Conservation (phyloP, 2,113 vertebrate species). For the Chunga burmeisteri region DNA sequence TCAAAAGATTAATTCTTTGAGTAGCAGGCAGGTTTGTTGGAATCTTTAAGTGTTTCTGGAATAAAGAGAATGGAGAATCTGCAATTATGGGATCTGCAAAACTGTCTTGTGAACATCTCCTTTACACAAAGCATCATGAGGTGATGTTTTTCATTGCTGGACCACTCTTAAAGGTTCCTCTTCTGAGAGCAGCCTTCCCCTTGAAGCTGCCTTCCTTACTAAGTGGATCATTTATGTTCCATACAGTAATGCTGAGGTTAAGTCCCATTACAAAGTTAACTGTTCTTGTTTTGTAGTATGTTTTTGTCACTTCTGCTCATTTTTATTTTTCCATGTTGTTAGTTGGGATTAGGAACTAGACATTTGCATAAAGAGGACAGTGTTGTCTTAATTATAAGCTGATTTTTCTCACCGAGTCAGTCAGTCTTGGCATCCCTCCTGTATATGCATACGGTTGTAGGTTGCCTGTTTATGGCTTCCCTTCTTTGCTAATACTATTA, state of each 20-base stretch:
- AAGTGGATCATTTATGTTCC: not conserved
- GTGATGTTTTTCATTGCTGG: not conserved
- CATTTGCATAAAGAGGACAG: not conserved
- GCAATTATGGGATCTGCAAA: not conserved
- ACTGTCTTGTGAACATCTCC: not conserved
- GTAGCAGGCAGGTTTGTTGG: not conserved
- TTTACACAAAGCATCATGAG: not conserved
- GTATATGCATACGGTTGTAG: fast-evolving
- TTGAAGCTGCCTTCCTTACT: not conserved
- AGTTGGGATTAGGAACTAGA: not conserved
- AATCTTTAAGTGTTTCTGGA: not conserved
- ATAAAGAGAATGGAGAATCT: not conserved
- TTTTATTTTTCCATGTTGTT: not conserved
- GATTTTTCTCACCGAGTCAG: not conserved
- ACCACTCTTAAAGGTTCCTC: not conserved
- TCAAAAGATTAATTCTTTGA: not conserved
- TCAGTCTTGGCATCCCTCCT: not conserved
- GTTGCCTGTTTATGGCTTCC: not conserved
- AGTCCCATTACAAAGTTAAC: not conserved
- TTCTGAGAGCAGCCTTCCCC: not conserved
- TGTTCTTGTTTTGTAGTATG: not conserved
- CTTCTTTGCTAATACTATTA: not conserved
- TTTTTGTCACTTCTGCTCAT: not conserved
- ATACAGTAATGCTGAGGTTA: not conserved
- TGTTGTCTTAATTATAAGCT: not conserved